Conservation (phyloP, 2,888 invertebrate genomes). For the Agrotis puta region DNA sequence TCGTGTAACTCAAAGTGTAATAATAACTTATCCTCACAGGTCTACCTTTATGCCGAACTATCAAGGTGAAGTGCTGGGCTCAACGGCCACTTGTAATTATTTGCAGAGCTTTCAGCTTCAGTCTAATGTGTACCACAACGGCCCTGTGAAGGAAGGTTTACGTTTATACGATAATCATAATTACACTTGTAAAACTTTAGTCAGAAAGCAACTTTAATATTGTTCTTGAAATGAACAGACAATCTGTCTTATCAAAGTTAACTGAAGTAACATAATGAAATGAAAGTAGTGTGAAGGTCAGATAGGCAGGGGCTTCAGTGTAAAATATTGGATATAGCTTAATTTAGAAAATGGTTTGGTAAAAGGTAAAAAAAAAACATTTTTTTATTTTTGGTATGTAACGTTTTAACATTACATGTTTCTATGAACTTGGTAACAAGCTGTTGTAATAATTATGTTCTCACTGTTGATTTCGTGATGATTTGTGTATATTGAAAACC, state of each 20-base stretch:
- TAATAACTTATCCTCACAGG: conserved; percentile 11
- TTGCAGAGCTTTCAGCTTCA: conserved; percentile 30
- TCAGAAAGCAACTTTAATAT: conserved; percentile 18
- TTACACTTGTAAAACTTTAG: conserved; percentile 47
- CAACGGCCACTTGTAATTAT: conserved; percentile 36
- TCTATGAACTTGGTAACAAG: not conserved
- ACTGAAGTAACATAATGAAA: not conserved
- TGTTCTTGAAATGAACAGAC: not conserved
- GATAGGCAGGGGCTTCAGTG: not conserved
- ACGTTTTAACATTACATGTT: no score
- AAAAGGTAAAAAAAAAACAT: no score
- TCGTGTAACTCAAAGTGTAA: not conserved
- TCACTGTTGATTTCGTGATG: not conserved
- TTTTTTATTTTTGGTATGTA: no score
- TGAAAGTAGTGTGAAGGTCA: not conserved
- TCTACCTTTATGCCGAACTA: conserved; percentile 27
- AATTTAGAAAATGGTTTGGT: no score
- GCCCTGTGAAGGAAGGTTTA: conserved; percentile 39
- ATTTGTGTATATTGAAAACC: conserved; percentile 1
- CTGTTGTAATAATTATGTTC: not conserved
- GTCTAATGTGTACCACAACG: conserved; percentile 30
- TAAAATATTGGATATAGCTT: not conserved
- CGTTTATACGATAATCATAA: conserved; percentile 43
- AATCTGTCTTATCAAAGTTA: not conserved
- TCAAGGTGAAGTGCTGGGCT: conserved; percentile 20